phyloP scores from a whole-genome alignment of 1,140 invertebrate genomes.

The Oedothorax gibbosus region DNA sequence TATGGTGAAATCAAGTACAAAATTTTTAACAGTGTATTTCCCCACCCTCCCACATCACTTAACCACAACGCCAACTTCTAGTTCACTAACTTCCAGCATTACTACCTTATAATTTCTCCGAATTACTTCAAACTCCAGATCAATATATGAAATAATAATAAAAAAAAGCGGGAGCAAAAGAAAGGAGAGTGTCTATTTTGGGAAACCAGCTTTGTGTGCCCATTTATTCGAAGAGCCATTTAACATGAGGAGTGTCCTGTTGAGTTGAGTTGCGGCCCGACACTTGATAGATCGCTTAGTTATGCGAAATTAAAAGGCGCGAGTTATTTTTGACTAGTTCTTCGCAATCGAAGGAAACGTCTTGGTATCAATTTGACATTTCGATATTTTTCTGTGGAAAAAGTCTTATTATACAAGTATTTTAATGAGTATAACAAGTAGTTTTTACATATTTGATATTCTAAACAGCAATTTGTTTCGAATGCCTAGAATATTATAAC shows the following conservation, averaged over 20 bases:
- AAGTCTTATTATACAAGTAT: no score
- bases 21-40: not conserved
- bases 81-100: not conserved
- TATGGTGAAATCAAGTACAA: not conserved
- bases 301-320: no score
- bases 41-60: not conserved
- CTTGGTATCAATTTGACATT: no score
- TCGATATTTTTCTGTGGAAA: not conserved
- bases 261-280: not conserved
- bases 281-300: not conserved
- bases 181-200: not conserved
- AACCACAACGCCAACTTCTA: not conserved
- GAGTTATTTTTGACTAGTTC: no score
- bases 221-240: slow-evolving; percentile 6
- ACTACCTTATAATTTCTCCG: not conserved
- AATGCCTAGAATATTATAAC: no score
- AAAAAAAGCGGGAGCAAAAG: not conserved
- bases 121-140: not conserved
- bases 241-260: not conserved
- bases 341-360: no score
- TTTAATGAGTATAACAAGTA: no score
- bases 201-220: not conserved
- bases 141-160: not conserved
- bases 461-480: no score
- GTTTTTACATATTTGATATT: no score